Evolutionary conservation across 2,113 vertebrate genomes (phyloP).

Genomic region (Xiphophorus maculatus): DNA sequence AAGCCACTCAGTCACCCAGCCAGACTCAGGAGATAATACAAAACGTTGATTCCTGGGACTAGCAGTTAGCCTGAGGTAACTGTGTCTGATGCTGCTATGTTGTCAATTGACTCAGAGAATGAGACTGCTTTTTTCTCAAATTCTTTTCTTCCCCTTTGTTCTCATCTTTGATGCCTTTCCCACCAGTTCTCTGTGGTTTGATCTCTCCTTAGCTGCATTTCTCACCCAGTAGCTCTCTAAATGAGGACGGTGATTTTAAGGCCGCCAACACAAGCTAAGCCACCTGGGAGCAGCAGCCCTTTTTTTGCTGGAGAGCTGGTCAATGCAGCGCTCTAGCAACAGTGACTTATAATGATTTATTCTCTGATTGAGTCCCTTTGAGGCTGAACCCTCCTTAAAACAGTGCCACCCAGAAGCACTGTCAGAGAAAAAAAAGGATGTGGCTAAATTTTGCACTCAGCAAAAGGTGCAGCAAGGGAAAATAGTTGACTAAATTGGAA

Average conservation of each 20-base stretch:
- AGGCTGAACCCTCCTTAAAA: constrained; percentile 41
- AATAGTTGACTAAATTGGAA: neutral
- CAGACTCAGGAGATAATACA: constrained; percentile 46
- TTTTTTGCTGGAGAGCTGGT: constrained; percentile 45
- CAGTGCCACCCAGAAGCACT: constrained; percentile 12
- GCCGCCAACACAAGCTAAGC: constrained; percentile 11
- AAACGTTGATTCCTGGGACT: constrained; percentile 52
- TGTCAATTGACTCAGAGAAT: constrained; percentile 51
- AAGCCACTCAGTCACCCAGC: constrained; percentile 44
- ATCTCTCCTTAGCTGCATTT: neutral
- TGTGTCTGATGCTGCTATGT: constrained; percentile 30
- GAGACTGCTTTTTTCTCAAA: constrained; percentile 23
- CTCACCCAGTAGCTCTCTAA: constrained; percentile 12
- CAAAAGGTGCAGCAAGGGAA: neutral
- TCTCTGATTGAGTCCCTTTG: constrained; percentile 31
- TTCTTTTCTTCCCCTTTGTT: constrained; percentile 23
- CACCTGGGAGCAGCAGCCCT: constrained; percentile 41
- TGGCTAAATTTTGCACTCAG: neutral
- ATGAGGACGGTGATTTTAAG: constrained; percentile 46
- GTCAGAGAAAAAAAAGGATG: constrained; percentile 11
- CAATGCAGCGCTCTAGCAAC: constrained; percentile 28
- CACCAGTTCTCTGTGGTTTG: constrained; percentile 16
- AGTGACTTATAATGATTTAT: constrained; percentile 53
- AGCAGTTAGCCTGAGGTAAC: constrained; percentile 57
- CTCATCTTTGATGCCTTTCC: constrained; percentile 23